Base-by-base conservation (phyloP, 1,140 invertebrate genomes). In the Aphidius gifuensis region DNA sequence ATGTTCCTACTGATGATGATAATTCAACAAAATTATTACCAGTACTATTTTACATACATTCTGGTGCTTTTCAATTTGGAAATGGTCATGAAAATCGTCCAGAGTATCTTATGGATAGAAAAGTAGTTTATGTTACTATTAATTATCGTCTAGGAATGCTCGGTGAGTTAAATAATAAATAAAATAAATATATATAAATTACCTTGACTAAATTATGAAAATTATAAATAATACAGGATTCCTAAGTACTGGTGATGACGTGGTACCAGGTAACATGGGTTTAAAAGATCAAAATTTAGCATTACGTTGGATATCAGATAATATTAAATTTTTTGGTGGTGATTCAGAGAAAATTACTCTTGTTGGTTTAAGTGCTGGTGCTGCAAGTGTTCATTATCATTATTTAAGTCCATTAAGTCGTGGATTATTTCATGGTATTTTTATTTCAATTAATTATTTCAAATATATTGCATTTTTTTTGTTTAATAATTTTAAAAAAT, bases 31-130 rank as follows among this genome's bases (percentile, higher is more conserved):
- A 6, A 4, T 65, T 66, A 47, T 76, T 72, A 47, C 87, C 89
- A 0, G 89, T 91, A 0, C 89, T 92, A 87, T 82, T 92, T n/a
- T 91, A 87, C 77, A 84, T 91, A 60, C 90, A 91, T 62, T 89
- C 89, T 4, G 89, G 90, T 8, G 89, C 89, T 8, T 91, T 86
- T 85, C 77, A 89, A 63, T 86, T 86, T 48, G 89, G 89, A 1
- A 83, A 86, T 0, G 84, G 85, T 0, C 85, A 86, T 42, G 85
- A 82, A 0, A 71, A 80, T 7, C 88, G 88, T 1, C 88, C 90
- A 0, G 87, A 92, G 66, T 86, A 86, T 66, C 73, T 94, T 2
- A 76, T 93, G 1, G 88, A 92, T 55, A 82, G 85, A 56, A 87
- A 92, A 62, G 80, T 93, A 3, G 76, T 95, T 7, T 81, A 93